phyloP scores from a whole-genome alignment of 2,113 vertebrate genomes.

The Nyctereutes procyonoides region DNA sequence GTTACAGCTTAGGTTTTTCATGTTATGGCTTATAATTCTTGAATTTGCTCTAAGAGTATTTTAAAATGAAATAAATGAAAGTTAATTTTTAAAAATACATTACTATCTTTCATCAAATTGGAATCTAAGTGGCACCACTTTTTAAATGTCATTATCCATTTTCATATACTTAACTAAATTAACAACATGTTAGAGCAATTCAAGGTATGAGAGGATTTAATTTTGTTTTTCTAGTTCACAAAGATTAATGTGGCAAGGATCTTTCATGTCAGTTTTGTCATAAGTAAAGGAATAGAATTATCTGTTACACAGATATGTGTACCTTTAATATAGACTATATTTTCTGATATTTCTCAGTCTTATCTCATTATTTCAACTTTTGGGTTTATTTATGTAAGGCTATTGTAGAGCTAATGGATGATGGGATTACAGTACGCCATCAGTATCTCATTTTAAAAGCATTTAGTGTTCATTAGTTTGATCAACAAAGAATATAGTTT shows the following conservation, averaged over 20 bases:
- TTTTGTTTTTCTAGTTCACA: conserved; percentile 59
- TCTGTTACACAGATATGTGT: conserved; percentile 69
- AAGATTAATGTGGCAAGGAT: conserved; percentile 71
- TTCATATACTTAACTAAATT: conserved; percentile 30
- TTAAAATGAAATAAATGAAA: conserved; percentile 47
- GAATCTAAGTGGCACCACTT: conserved; percentile 18
- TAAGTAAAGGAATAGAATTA: conserved; percentile 64
- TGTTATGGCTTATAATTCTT: conserved; percentile 6
- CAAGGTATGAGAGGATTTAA: conserved; percentile 43
- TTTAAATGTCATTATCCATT: conserved; percentile 66
- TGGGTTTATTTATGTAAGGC: conserved; percentile 75
- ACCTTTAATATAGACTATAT: conserved; percentile 75
- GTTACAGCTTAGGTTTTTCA: conserved; percentile 26
- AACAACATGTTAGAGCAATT: conserved; percentile 54
- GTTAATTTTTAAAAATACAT: conserved; percentile 64
- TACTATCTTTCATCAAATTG: conserved; percentile 53
- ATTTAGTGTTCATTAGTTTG: conserved; percentile 53
- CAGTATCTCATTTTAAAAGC: conserved; percentile 69
- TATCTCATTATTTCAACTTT: conserved; percentile 76
- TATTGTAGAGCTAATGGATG: conserved; percentile 74
- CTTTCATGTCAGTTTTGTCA: conserved; percentile 71
- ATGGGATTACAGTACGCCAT: conserved; percentile 60
- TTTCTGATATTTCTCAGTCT: conserved; percentile 75
- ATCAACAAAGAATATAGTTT: conserved; percentile 37
- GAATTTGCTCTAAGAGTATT: conserved; percentile 59